phyloP scores from a whole-genome alignment of 2,888 invertebrate species.

The Andricus curvator region DNA sequence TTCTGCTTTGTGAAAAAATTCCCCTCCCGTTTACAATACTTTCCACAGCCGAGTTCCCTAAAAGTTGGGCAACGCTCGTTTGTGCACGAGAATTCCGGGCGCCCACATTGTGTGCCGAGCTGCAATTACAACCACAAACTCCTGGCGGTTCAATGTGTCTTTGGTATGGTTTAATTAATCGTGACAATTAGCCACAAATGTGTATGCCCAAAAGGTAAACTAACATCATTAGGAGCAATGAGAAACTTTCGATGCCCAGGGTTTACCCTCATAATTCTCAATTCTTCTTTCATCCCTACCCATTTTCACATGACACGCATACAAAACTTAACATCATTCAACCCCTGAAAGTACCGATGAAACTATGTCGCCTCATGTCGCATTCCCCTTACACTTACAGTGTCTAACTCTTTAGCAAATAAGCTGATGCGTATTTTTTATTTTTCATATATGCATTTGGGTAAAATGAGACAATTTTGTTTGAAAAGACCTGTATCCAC shows the following conservation, averaged over 20 bases:
- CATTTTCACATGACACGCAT: conserved; percentile 37
- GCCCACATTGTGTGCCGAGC: conserved; percentile 8
- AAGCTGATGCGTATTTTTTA: neutral
- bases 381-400: conserved; percentile 26
- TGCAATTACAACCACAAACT: conserved; percentile 31
- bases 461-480: neutral
- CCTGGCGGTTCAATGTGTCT: neutral
- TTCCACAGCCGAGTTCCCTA: conserved; percentile 12
- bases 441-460: neutral
- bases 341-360: conserved; percentile 1
- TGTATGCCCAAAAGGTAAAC: conserved; percentile 30
- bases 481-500: neutral
- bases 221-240: conserved; percentile 28
- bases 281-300: conserved; percentile 46
- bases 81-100: neutral
- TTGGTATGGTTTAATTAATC: conserved; percentile 26
- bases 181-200: conserved; percentile 18
- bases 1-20: conserved; percentile 28
- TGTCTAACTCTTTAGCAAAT: conserved; percentile 32
- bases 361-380: conserved; percentile 38
- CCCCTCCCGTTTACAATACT: conserved; percentile 11
- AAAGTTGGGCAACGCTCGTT: neutral
- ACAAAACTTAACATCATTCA: conserved; percentile 28
- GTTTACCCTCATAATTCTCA: conserved; percentile 62
- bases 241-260: conserved; percentile 70